Evolutionary conservation across 2,113 vertebrate species (phyloP).

Genomic region (Xenopus laevis): DNA sequence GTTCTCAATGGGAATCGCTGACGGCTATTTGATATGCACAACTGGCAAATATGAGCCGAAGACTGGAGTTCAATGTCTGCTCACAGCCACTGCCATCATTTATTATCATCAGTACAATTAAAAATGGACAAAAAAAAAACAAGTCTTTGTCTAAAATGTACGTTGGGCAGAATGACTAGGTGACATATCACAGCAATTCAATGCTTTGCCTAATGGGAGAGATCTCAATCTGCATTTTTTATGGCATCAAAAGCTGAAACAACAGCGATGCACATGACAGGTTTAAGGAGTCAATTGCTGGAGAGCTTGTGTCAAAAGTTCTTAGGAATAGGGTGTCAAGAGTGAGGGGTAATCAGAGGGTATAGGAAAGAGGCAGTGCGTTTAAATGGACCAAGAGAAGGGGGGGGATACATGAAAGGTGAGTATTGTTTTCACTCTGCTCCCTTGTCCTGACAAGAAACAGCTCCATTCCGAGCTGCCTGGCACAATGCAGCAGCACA

Average conservation of each 20-base stretch:
- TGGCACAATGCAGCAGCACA: constrained; percentile 42
- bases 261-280: too few species aligned
- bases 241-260: too few species aligned
- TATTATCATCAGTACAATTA: too few species aligned
- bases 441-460: constrained; percentile 42
- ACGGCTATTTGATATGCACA: constrained; percentile 69
- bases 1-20: constrained; percentile 69
- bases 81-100: not conserved
- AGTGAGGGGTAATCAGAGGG: constrained; percentile 2
- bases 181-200: too few species aligned
- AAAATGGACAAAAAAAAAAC: too few species aligned
- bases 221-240: too few species aligned
- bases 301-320: not conserved
- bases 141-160: too few species aligned
- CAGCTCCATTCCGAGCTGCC: constrained; percentile 28
- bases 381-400: constrained; percentile 29
- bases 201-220: too few species aligned
- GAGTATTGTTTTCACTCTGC: constrained; percentile 40
- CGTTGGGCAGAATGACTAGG: too few species aligned
- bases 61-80: not conserved
- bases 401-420: not conserved
- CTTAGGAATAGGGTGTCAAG: constrained; percentile 4
- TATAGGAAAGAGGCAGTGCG: not conserved
- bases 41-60: constrained; percentile 59
- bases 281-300: too few species aligned